phyloP scores from a whole-genome alignment of 2,888 invertebrate species.

The Dromius quadrimaculatus region DNA sequence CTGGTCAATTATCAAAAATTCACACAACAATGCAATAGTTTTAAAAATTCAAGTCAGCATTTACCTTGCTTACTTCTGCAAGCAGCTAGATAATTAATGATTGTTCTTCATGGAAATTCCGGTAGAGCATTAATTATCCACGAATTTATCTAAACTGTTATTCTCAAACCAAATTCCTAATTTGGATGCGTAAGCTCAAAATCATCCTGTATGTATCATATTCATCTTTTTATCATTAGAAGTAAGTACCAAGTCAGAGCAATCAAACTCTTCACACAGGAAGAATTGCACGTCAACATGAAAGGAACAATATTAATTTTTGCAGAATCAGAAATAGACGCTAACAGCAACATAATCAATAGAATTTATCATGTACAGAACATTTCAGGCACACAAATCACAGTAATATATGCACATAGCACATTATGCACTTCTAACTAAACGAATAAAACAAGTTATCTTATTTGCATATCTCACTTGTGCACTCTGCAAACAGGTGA shows the following conservation, averaged over 20 bases:
- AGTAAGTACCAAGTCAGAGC: background rate
- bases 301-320: slow-evolving; percentile 5
- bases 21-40: too few relatives aligned
- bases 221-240: too few relatives aligned
- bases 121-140: too few relatives aligned
- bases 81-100: too few relatives aligned
- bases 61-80: too few relatives aligned
- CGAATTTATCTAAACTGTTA: too few relatives aligned
- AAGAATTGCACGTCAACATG: background rate
- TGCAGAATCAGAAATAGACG: background rate
- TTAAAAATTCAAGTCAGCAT: too few relatives aligned
- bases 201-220: too few relatives aligned
- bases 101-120: too few relatives aligned
- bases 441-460: slow-evolving; percentile 16
- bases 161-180: too few relatives aligned
- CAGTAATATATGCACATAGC: slow-evolving; percentile 16
- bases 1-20: too few relatives aligned
- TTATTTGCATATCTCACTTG: slow-evolving; percentile 23
- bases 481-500: slow-evolving; percentile 14
- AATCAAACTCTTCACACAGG: background rate
- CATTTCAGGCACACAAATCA: slow-evolving; percentile 5
- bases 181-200: too few relatives aligned
- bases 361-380: slow-evolving; percentile 1
- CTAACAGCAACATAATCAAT: background rate
- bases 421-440: slow-evolving; percentile 32